Conservation (phyloP, 2,888 invertebrate species). For the Tiliacea aurago region DNA sequence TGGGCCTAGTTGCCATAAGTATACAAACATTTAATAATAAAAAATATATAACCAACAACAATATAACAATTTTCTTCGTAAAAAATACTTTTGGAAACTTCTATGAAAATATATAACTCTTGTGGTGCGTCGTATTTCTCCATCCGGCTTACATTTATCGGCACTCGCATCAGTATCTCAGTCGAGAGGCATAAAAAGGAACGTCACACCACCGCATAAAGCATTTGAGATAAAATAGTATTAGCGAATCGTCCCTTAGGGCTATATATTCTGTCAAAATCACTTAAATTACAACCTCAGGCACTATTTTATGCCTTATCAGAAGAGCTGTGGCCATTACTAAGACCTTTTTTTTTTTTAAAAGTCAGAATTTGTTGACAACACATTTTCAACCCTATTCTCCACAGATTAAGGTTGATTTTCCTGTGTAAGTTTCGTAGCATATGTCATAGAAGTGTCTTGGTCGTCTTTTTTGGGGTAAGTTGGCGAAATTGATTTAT, state of each 20-base stretch:
- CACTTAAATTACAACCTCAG: constrained; percentile 80
- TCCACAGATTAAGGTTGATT: neutral
- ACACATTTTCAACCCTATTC: constrained; percentile 24
- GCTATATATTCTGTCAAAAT: constrained; percentile 77
- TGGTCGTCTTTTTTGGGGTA: constrained; percentile 52
- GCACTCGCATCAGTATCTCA: constrained; percentile 41
- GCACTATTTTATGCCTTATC: constrained; percentile 82
- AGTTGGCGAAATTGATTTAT: constrained; percentile 81
- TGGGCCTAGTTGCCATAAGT: too few relatives aligned
- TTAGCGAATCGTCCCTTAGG: constrained; percentile 71
- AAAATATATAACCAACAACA: too few relatives aligned
- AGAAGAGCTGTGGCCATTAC: constrained; percentile 69
- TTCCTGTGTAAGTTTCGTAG: constrained; percentile 19
- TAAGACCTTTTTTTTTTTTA: constrained; percentile 63
- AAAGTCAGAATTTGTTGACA: neutral
- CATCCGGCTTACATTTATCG: constrained; percentile 54
- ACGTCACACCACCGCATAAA: constrained; percentile 61
- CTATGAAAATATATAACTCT: constrained; percentile 29
- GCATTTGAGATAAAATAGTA: constrained; percentile 70
- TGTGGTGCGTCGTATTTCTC: constrained; percentile 46
- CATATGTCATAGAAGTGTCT: constrained; percentile 64
- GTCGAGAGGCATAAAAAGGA: constrained; percentile 56
- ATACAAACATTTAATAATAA: too few relatives aligned
- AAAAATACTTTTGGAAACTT: constrained; percentile 20
- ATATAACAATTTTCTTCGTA: constrained; percentile 24